Evolutionary conservation across 2,888 invertebrate genomes (phyloP).

Genomic region (Eupithecia abbreviata): DNA sequence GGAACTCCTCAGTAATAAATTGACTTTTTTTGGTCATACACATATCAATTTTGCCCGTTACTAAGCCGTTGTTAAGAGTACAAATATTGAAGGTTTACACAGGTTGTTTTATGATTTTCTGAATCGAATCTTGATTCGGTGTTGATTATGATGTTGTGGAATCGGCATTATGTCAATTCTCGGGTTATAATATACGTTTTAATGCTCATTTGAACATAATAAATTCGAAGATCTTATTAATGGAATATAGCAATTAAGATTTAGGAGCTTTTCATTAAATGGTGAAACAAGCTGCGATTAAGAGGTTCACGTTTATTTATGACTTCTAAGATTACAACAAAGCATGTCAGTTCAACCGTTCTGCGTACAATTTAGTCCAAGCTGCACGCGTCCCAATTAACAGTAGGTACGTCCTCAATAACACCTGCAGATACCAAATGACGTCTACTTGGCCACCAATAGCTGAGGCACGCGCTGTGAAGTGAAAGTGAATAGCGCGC

Average conservation of each 20-base stretch:
- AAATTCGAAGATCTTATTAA: not conserved
- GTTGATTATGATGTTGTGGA: constrained; percentile 24
- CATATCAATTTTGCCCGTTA: constrained; percentile 32
- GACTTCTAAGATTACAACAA: not conserved
- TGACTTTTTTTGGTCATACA: constrained; percentile 44
- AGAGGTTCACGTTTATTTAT: not conserved
- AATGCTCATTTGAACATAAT: not conserved
- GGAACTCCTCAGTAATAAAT: constrained; percentile 51
- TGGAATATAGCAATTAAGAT: constrained; percentile 4
- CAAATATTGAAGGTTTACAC: constrained; percentile 42
- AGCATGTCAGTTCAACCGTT: not conserved
- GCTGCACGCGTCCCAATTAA: constrained; percentile 29
- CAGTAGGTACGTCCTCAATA: constrained; percentile 57
- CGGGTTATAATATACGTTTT: constrained; percentile 7
- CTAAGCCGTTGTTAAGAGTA: constrained; percentile 30
- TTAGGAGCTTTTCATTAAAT: not conserved
- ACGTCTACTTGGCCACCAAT: constrained; percentile 60
- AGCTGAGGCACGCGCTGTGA: constrained; percentile 71
- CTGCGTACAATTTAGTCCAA: constrained; percentile 10
- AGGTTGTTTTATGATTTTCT: constrained; percentile 35
- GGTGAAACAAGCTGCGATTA: constrained; percentile 1
- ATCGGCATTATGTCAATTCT: constrained; percentile 23
- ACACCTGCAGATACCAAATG: constrained; percentile 58
- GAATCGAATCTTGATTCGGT: constrained; percentile 40
- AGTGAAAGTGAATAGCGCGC: constrained; percentile 82